These are phyloP conservation scores for Sclerodermus sp. DNA, from an alignment of 2,888 invertebrate genomes.

Conservation along the genomic window DNA sequence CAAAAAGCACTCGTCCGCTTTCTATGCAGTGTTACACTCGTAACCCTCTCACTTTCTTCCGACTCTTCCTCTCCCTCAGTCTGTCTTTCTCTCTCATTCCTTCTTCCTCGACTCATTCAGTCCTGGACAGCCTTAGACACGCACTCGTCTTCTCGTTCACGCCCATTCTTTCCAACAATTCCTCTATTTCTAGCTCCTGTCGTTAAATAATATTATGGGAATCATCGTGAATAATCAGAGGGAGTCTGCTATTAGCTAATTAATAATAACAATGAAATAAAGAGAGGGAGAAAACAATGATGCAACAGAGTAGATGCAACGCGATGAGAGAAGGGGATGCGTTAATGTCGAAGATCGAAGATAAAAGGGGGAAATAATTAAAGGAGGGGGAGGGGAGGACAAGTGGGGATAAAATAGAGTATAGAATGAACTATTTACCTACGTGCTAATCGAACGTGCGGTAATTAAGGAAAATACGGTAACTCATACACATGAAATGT, in stretches of 20 bases:
- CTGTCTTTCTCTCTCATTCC: no score
- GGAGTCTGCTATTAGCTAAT: constrained; percentile 6
- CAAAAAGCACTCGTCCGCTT: no score
- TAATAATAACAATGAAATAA: constrained; percentile 10
- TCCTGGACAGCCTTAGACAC: background rate
- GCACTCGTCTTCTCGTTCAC: background rate
- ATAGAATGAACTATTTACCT: constrained; percentile 8
- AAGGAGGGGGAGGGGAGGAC: background rate
- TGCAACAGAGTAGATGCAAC: no score
- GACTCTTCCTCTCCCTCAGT: no score
- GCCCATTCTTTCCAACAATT: constrained; percentile 17
- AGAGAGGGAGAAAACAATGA: background rate
- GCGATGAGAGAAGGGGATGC: no score
- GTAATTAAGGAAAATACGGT: constrained; percentile 17
- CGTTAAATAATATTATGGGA: constrained; percentile 16
- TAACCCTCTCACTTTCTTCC: no score
- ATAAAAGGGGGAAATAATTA: constrained; percentile 4
- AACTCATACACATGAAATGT: constrained; percentile 25
- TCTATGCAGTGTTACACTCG: no score
- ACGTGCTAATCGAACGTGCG: constrained; percentile 2
- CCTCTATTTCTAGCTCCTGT: constrained; percentile 14
- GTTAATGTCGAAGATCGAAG: no score
- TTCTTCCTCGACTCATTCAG: background rate
- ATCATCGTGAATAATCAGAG: constrained; percentile 16
- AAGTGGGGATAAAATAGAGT: background rate